Base-by-base conservation (phyloP, 1,140 invertebrate species). In the Sipha flava region DNA sequence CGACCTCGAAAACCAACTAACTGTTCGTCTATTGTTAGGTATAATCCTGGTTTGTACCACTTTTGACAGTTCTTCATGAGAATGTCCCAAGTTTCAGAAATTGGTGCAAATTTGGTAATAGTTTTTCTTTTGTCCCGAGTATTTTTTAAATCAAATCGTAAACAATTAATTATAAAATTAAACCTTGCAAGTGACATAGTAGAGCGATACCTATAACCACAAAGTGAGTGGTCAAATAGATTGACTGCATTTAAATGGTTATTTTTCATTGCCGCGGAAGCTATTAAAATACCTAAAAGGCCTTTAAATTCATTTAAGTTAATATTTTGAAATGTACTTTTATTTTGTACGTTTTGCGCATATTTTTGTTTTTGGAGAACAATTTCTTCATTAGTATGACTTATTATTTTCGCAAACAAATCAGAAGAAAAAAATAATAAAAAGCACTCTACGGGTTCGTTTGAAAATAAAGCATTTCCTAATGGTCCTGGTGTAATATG, bases 171-270 rank as follows among this genome's bases (percentile, higher is more conserved):
- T 14, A 86, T 52, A 81, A 85, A 85, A 45, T 82, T 57, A 81
- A 85, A 86, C 47, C 85, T 82, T 81, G 37, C 57, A 14, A 52
- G 54, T 29, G 80, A 82, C 84, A 85, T 86, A 43, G 59, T 80
- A 47, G 82, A 79, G 59, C 73, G 43, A 73, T 83, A 84, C 23
- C 81, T 52, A 26, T 77, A 77, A 45, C 83, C 83, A 34, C 81
- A 83, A 40, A 80, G 26, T 21, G 77, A 52, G 14, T 26, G 16
- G 49, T 84, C 80, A 81, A 84, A 83, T 62, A 84, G 81, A 43
- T 81, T 29, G n/a, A 81, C 81, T 23, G 64, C 68, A 66, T 43
- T 43, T 16, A 84, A 37, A 81, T 84, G 83, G 72, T 83, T 83
- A 80, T 83, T 81, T 81, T 84, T 84, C 62, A 77, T 62, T 9